Conservation (phyloP, 2,888 invertebrate genomes). For the Himalopsyche anomala region DNA sequence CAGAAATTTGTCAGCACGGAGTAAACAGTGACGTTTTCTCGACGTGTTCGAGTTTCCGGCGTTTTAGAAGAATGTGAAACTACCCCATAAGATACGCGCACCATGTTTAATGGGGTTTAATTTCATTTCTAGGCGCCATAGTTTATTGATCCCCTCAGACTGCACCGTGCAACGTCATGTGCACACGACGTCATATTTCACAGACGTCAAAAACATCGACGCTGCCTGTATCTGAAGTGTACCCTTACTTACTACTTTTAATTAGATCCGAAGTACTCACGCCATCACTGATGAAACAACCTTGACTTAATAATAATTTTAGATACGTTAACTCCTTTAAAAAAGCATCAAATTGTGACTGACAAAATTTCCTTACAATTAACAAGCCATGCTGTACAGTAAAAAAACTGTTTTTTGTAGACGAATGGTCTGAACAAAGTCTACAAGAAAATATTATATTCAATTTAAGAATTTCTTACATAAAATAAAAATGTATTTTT, state of each 20-base stretch:
- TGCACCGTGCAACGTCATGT: conserved; percentile 48
- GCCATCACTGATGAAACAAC: too few relatives aligned
- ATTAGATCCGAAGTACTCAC: conserved; percentile 45
- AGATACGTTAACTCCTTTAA: too few relatives aligned
- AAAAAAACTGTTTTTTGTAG: too few relatives aligned
- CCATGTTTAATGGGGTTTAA: conserved; percentile 24
- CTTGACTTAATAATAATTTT: too few relatives aligned
- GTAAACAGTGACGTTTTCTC: not conserved
- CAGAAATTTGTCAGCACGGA: too few relatives aligned
- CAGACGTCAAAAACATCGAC: conserved; percentile 51
- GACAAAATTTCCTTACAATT: too few relatives aligned
- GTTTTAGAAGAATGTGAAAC: not conserved
- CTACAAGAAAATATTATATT: too few relatives aligned
- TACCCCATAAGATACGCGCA: conserved; percentile 27
- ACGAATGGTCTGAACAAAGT: too few relatives aligned
- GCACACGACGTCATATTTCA: conserved; percentile 53
- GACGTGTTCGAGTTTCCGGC: not conserved
- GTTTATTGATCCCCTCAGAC: conserved; percentile 40
- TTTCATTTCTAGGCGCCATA: conserved; percentile 16
- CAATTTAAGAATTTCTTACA: too few relatives aligned
- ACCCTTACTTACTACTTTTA: conserved; percentile 40
- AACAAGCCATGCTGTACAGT: too few relatives aligned
- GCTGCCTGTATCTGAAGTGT: conserved; percentile 49
- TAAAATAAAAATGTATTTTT: too few relatives aligned
- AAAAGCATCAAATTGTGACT: too few relatives aligned